Evolutionary conservation across 2,113 vertebrate genomes (phyloP).

Genomic region (Microtus oregoni): DNA sequence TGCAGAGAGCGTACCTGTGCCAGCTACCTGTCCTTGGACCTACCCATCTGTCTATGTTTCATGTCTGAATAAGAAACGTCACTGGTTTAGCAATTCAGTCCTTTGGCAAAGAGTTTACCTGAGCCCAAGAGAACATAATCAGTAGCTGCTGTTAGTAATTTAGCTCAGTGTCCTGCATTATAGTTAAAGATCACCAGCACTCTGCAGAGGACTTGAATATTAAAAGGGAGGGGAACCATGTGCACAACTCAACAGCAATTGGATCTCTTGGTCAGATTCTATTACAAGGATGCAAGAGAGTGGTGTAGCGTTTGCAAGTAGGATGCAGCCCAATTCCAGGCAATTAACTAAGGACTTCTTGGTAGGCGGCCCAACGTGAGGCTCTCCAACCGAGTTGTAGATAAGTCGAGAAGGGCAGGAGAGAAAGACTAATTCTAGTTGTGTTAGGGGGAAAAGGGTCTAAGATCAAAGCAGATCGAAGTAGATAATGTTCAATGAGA

Average conservation of each 20-base stretch:
- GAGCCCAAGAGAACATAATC: background rate
- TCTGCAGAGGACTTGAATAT: background rate
- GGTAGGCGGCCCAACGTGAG: constrained; percentile 80
- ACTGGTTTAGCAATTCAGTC: background rate
- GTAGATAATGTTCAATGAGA: no score
- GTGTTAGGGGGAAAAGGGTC: no score
- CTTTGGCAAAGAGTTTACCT: background rate
- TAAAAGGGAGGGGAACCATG: background rate
- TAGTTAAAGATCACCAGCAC: constrained; percentile 67
- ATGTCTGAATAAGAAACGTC: background rate
- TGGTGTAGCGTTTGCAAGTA: constrained; percentile 83
- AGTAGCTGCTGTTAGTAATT: constrained; percentile 46
- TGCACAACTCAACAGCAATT: background rate
- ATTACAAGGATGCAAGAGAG: constrained; percentile 45
- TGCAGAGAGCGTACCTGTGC: background rate
- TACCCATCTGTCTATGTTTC: constrained; percentile 16
- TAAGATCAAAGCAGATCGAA: no score
- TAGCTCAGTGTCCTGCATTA: background rate
- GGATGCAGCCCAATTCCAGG: constrained; percentile 83
- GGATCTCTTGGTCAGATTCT: background rate
- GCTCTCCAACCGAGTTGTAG: background rate
- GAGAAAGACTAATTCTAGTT: no score
- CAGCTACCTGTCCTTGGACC: background rate
- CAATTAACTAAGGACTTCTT: constrained; percentile 86
- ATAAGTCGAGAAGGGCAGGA: background rate